Percentiles rank a stretch among this genome's conserved stretches.
Evolutionary conservation across 2,797 vertebrate genomes (phyloP).

Genomic region (Manis pentadactyla): DNA sequence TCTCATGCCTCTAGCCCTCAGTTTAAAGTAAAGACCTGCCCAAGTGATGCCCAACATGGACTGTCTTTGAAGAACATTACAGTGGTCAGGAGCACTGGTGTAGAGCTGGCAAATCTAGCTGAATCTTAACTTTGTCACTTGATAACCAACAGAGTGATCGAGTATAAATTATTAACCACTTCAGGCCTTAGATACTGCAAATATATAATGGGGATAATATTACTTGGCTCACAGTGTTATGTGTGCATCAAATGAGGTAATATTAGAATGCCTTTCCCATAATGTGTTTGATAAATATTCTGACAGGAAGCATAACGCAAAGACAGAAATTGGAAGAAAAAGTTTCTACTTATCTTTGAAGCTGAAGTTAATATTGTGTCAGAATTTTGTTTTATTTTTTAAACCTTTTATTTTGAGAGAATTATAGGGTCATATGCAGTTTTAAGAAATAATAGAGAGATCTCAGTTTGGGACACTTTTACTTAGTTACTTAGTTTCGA

Average conservation of each 20-base stretch:
- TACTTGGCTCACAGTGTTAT: neutral
- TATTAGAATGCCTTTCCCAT: neutral
- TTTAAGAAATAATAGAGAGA: neutral
- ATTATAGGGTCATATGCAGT: neutral
- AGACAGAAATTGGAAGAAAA: constrained; percentile 1
- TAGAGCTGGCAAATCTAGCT: neutral
- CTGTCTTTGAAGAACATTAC: neutral
- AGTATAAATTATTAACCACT: neutral
- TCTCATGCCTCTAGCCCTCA: neutral
- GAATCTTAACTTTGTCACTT: constrained; percentile 38
- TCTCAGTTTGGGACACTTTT: neutral
- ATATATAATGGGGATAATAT: neutral
- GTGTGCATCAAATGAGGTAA: neutral
- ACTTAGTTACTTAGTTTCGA: neutral
- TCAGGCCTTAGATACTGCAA: neutral
- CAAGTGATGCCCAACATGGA: constrained; percentile 11
- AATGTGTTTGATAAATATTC: neutral
- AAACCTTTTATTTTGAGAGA: neutral
- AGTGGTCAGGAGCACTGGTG: neutral
- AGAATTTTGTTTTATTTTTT: neutral
- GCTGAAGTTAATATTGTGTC: neutral
- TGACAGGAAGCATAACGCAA: constrained; percentile 43
- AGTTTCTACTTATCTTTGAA: constrained; percentile 26
- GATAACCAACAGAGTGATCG: constrained; percentile 17
- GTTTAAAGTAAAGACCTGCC: constrained; percentile 43